These are phyloP conservation scores for Thamnophis elegans DNA, from an alignment of 2,797 vertebrate species.

Conservation along the genomic window DNA sequence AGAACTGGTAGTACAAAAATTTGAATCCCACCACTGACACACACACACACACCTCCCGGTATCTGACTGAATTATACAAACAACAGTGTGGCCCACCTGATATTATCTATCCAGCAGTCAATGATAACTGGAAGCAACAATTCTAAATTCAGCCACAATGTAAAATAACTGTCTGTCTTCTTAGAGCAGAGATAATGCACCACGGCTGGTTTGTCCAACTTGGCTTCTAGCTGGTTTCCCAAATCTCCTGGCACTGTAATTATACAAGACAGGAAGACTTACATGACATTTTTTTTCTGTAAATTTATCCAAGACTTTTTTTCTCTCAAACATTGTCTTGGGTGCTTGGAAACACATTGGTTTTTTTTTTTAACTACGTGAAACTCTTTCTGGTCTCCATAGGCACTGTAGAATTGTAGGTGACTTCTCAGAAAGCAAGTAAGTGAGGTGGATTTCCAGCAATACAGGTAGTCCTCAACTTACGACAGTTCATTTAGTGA, in stretches of 20 bases:
- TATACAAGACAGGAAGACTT: neutral
- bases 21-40: no score
- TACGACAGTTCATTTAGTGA: neutral
- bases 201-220: conserved; percentile 91
- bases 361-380: neutral
- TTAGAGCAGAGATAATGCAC: conserved; percentile 96
- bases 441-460: neutral
- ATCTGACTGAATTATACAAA: neutral
- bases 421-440: neutral
- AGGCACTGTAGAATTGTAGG: neutral
- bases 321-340: neutral
- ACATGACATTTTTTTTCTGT: neutral
- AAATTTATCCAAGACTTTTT: neutral
- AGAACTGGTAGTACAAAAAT: no score
- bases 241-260: conserved; percentile 91
- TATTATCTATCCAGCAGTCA: conserved; percentile 99
- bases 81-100: conserved; percentile 76
- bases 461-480: neutral
- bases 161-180: conserved; percentile 91
- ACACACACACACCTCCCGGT: neutral
- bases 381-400: neutral
- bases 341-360: neutral
- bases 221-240: conserved; percentile 96
- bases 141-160: conserved; percentile 95
- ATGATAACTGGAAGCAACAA: conserved; percentile 91